Evolutionary conservation across 2,888 invertebrate genomes (phyloP), one percentile per base, ranked within the genome.

Genomic region (Ornithoptera alexandrae): DNA sequence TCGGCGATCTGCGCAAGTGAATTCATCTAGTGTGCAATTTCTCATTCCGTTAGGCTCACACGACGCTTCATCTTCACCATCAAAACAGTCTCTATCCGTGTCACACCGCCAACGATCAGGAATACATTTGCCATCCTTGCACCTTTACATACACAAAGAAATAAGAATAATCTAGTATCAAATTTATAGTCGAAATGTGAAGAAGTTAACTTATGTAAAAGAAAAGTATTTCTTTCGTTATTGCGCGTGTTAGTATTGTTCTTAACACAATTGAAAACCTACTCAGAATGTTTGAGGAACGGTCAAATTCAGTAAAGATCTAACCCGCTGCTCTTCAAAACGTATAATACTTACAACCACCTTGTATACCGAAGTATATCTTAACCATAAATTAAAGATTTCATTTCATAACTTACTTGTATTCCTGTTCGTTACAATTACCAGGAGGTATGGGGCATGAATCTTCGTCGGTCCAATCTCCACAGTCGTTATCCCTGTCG

Each of bases 401-500:
- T n/a, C 0, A 53, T n/a, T n/a, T 53, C n/a, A 53, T 46, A 42
- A 30, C 87, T 85, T 86, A 95, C 95, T 95, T 96, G 82, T 95
- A 96, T 81, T 96, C 96, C 73, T 94, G 95, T 6, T 94, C 86
- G 58, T 94, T 95, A 78, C 96, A 97, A 75, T 93, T 94, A 0
- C 94, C 94, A 0, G 94, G 94, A 74, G 94, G 88, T 78, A 94
- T 93, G 0, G 95, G 94, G 78, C 97, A 97, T 72, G 95, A 94
- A 78, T 96, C 95, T 81, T 97, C 97, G 79, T 97, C 97, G 67
- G 96, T 96, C 95, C 96, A 96, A 81, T 97, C 97, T 0, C 96
- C 97, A 78, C 97, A 97, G 81, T 97, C 97, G 79, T 97, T 96
- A 79, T 97, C 97, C 0, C 96, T 96, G 76, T 97, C 97, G 81